These are phyloP conservation scores for Molanna angustata DNA, from an alignment of 2,888 invertebrate genomes.

Conservation along the genomic window DNA sequence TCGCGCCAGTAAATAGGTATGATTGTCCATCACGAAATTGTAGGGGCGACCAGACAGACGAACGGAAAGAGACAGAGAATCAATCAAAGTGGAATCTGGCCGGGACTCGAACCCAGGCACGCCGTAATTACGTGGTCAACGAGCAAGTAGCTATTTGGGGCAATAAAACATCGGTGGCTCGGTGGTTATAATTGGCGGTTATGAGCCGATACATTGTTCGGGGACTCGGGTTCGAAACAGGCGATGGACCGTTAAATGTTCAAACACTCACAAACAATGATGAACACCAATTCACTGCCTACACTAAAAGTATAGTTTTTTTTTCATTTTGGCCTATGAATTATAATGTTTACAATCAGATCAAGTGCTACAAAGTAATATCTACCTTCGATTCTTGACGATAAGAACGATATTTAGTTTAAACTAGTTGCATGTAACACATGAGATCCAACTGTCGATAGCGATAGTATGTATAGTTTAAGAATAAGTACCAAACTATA, in stretches of 20 bases:
- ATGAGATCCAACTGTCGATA: no score
- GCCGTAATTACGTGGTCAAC: constrained; percentile 29
- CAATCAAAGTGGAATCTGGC: constrained; percentile 10
- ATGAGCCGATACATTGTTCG: constrained; percentile 5
- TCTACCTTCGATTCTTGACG: no score
- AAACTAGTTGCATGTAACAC: no score
- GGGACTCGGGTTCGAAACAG: background rate
- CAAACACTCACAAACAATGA: background rate
- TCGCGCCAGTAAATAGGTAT: no score
- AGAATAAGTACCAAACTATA: no score
- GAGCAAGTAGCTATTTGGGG: constrained; percentile 28
- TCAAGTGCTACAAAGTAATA: no score
- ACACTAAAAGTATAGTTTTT: background rate
- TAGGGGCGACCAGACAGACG: constrained; percentile 20
- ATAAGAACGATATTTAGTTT: no score
- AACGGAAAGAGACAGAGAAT: no score
- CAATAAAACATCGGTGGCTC: constrained; percentile 30
- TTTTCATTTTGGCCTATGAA: background rate
- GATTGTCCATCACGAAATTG: constrained; percentile 16
- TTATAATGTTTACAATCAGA: no score
- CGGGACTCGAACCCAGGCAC: constrained; percentile 13
- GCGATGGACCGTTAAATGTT: constrained; percentile 4
- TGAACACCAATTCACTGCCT: background rate
- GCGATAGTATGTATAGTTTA: no score
- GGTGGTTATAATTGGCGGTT: constrained; percentile 27